Evolutionary conservation across 2,888 invertebrate species (phyloP).

Genomic region (Caenorhabditis uteleia): DNA sequence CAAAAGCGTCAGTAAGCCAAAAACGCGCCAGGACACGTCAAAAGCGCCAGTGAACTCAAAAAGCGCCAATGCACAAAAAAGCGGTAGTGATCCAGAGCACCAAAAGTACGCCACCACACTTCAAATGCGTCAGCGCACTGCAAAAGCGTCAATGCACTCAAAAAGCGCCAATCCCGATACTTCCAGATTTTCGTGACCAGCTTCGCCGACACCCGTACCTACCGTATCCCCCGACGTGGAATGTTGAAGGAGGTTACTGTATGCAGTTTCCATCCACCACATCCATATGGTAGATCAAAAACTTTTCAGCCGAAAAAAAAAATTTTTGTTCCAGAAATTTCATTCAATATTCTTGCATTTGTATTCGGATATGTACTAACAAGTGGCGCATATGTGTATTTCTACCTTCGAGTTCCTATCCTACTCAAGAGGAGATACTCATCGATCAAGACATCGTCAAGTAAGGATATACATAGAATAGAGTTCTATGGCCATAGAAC

Average conservation of each 20-base stretch:
- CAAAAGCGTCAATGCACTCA: not conserved
- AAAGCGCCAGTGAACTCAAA: too few species aligned
- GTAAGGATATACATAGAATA: too few species aligned
- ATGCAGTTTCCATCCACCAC: constrained; percentile 35
- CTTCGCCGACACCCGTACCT: constrained; percentile 20
- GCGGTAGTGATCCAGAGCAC: too few species aligned
- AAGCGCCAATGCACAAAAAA: too few species aligned
- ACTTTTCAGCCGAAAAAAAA: not conserved
- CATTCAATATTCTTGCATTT: constrained; percentile 45
- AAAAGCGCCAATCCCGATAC: too few species aligned
- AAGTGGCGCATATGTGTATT: constrained; percentile 48
- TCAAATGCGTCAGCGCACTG: too few species aligned
- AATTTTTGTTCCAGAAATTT: constrained; percentile 22
- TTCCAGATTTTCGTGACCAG: constrained; percentile 9
- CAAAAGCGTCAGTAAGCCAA: too few species aligned
- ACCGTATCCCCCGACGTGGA: constrained; percentile 7
- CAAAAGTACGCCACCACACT: too few species aligned
- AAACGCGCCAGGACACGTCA: too few species aligned
- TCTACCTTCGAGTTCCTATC: constrained; percentile 47
- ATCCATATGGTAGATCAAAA: constrained; percentile 19
- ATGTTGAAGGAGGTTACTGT: constrained; percentile 11
- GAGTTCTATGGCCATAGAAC: too few species aligned
- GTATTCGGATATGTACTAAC: constrained; percentile 49
- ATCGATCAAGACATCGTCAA: constrained; percentile 13
- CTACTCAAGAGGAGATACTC: constrained; percentile 42